Evolutionary conservation across 2,797 vertebrate species (phyloP).

Genomic region (Oreortyx pictus): DNA sequence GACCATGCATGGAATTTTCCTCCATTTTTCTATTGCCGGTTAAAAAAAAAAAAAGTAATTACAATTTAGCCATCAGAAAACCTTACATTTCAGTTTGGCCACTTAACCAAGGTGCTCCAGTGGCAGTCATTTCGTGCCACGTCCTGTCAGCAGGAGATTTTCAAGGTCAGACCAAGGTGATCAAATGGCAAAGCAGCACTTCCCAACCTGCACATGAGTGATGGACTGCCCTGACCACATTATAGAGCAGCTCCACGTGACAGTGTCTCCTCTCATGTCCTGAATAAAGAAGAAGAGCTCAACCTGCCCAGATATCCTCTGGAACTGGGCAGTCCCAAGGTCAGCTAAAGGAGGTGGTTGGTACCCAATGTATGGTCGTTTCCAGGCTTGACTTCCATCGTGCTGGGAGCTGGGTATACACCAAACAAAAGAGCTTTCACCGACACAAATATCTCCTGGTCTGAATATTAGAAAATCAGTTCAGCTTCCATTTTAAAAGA

Average conservation of each 20-base stretch:
- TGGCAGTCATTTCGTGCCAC: fast-evolving
- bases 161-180: constrained; percentile 63
- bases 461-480: background rate
- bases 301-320: background rate
- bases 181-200: background rate
- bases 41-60: background rate
- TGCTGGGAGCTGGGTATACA: background rate
- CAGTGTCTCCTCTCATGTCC: background rate
- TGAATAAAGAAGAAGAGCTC: background rate
- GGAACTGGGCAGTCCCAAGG: background rate
- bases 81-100: background rate
- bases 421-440: background rate
- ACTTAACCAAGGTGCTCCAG: background rate
- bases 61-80: background rate
- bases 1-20: background rate
- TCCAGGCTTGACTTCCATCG: background rate
- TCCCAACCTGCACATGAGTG: background rate
- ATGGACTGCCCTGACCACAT: background rate
- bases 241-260: background rate
- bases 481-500: background rate
- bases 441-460: background rate
- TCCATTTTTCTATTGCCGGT: background rate
- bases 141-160: background rate
- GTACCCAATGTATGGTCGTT: background rate
- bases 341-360: background rate